Evolutionary conservation across 1,140 invertebrate genomes (phyloP), one percentile per base, ranked within the genome.

Genomic region (Calephelis virginiensis): DNA sequence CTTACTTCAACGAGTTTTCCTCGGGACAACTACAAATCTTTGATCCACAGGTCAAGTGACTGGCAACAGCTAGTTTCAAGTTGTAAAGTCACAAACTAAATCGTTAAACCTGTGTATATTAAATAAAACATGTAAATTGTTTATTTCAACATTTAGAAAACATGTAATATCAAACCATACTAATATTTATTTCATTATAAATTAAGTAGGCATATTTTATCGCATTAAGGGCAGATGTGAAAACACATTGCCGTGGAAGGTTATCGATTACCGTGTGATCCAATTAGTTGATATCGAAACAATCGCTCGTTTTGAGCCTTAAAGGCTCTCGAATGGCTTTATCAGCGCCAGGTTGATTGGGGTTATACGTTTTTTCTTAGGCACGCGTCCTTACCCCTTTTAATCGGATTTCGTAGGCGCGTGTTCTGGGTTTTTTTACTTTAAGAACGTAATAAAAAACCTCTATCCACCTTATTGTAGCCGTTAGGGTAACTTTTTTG

Each of bases 241-340:
- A 76, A 75, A 82, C 85, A 89, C 83, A 85, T 87, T 86, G 81
- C 83, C 71, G 66, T 64, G 65, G 72, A 79, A 81, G 78, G 80
- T 89, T 85, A 90, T 90, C 86, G 86, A 90, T 90, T 87, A 88
- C 82, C 78, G 79, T 85, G 83, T 78, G 85, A 90, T 87, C 88
- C 86, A 89, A 90, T 90, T 90, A 90, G 88, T 83, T 75, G 88
- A 87, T 89, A 90, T 81, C 72, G 83, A 87, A 86, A 87, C 85
- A 86, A 88, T 86, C 81, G 81, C 28, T 63, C 79, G 76, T 78
- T 82, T 78, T 69, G 76, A 75, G 65, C 77, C 74, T 83, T 85
- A 80, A 78, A 79, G 74, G 80, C 80, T 70, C 66, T 76, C 80
- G 80, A 87, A 90, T 86, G 87, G 85, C 85, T 90, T 81, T 89